Percentiles rank a stretch among this genome's conserved stretches.
These are phyloP conservation scores for Gobiocypris rarus DNA, from an alignment of 2,113 vertebrate species.

Conservation along the genomic window DNA sequence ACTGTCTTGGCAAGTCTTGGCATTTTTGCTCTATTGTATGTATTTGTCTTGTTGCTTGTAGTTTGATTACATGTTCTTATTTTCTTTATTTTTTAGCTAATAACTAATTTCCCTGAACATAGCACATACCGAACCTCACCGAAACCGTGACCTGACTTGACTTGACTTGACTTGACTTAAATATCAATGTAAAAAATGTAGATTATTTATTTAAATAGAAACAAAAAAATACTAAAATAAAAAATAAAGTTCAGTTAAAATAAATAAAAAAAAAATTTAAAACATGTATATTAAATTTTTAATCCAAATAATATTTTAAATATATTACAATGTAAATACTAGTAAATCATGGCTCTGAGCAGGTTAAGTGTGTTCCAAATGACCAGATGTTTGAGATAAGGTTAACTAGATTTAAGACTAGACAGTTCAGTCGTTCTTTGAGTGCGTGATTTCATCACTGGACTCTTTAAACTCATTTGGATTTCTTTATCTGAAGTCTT, in stretches of 20 bases:
- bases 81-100: too few relatives aligned
- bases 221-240: background rate
- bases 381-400: background rate
- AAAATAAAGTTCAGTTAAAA: background rate
- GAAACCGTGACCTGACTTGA: too few relatives aligned
- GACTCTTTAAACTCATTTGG: background rate
- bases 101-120: too few relatives aligned
- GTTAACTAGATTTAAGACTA: background rate
- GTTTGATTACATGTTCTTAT: too few relatives aligned
- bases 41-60: too few relatives aligned
- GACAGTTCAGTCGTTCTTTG: background rate
- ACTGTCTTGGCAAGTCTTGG: too few relatives aligned
- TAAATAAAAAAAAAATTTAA: background rate
- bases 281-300: background rate
- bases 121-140: too few relatives aligned
- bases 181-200: background rate
- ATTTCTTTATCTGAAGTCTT: background rate
- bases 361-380: background rate
- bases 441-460: background rate
- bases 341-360: background rate
- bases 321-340: background rate
- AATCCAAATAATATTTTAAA: background rate
- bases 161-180: too few relatives aligned
- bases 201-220: background rate
- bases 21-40: too few relatives aligned